These are phyloP conservation scores for Procavia capensis DNA, from an alignment of 2,113 vertebrate genomes.

Conservation along the genomic window DNA sequence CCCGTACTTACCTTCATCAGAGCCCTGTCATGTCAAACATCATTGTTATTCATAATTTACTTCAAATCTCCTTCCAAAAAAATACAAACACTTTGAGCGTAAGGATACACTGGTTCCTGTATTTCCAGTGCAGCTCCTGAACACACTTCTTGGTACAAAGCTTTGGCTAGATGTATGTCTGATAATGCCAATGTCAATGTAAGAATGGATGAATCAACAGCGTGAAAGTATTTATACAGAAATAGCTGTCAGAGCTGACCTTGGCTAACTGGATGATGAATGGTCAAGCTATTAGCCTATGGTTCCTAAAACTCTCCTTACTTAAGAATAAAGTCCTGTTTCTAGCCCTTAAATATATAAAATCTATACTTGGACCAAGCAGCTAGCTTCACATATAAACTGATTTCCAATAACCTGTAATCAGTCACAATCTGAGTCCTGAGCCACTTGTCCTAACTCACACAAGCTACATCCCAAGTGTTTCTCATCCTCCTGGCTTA, in stretches of 20 bases:
- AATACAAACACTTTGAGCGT: background rate
- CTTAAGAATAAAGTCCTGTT: constrained; percentile 51
- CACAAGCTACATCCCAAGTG: background rate
- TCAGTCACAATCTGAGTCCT: constrained; percentile 43
- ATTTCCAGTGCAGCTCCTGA: background rate
- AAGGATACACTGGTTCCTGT: background rate
- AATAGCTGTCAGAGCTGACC: background rate
- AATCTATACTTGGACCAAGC: constrained; percentile 52
- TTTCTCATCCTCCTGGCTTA: constrained; percentile 60
- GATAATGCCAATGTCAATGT: background rate
- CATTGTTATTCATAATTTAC: background rate
- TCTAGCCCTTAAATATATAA: constrained; percentile 60
- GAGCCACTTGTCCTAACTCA: background rate
- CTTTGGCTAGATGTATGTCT: background rate
- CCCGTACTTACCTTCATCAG: background rate
- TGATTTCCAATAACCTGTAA: constrained; percentile 54
- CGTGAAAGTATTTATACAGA: background rate
- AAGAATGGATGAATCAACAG: constrained; percentile 9
- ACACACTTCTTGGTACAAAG: background rate
- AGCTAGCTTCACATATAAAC: constrained; percentile 62
- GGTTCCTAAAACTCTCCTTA: background rate
- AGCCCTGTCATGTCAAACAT: background rate
- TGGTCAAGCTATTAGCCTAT: constrained; percentile 21
- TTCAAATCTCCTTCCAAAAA: background rate
- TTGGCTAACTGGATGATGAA: constrained; percentile 51